Evolutionary conservation across 2,113 vertebrate species (phyloP), one percentile per base, ranked within the genome.

Genomic region (Monarcha castaneiventris): DNA sequence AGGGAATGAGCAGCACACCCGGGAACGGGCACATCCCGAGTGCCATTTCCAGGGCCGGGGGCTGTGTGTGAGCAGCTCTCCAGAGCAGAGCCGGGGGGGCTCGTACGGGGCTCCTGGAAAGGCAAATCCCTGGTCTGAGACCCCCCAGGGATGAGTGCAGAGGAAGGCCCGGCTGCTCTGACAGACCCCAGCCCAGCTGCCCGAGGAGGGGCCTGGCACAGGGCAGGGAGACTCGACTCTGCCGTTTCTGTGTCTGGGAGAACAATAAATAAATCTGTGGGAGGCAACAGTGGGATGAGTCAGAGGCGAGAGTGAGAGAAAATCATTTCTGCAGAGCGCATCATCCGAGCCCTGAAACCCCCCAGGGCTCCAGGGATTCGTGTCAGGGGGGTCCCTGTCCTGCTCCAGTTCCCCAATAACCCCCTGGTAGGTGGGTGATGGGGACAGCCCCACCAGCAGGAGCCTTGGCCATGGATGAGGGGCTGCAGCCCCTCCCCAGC

Each of bases 251-350:
- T 9, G 56, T 41, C 84, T 71, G 71, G 71, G 52, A 88, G 84
- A 91, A 56, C 69, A 82, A 80, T 68, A 84, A 80, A 93, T 90
- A 90, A 91, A 83, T 14, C 71, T 7, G 92, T 49, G 85, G 88
- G 96, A 94, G 84, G 93, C 63, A 76, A 61, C 5, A 8, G 72
- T 14, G 76, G 61, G 89, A 91, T 95, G 93, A 96, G 84, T 96
- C 94, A 95, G 93, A 89, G 87, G n/a, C 59, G 51, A 59, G 61
- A 92, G 71, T 1, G 59, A 90, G 77, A 64, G 66, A 39, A 82
- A 94, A 49, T 67, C 71, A 44, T 62, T 29, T 49, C 18, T 22
- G 51, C 43, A 48, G 73, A 89, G 27, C 64, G 4, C 37, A 2
- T 19, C 32, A 63, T 17, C 23, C 4, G 1, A 14, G 87, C 6